Base-by-base conservation (phyloP, 2,797 vertebrate species). In the Buphagus erythrorhynchus region DNA sequence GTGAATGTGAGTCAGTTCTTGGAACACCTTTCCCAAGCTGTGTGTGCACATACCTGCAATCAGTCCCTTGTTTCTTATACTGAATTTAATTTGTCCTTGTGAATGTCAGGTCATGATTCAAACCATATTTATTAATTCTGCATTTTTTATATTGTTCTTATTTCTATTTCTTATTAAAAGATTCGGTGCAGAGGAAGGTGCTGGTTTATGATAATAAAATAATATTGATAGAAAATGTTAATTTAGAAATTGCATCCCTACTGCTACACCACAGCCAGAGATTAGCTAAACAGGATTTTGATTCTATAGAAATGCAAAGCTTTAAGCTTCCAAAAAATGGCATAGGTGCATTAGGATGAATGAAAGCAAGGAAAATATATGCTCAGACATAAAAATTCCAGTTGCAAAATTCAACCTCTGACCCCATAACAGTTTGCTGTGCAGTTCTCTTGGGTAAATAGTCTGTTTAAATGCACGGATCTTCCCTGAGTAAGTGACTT, bases 381-480 rank as follows among this genome's bases (percentile, higher is more conserved):
- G 74, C 91, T 91, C 92, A 89, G 72, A 65, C 65, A 74, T 89
- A 89, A 93, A 94, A 85, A 93, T 74, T 94, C 81, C 54, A 40
- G 73, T 80, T 88, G 61, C 69, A 91, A 29, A 90, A 88, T 51
- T 74, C 91, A 71, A 82, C 75, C 72, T 87, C 31, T 96, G 81
- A 91, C 84, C 78, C 36, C 7, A 0, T 69, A 90, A 86, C n/a
- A 92, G 88, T 91, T 92, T 73, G 43, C 76, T 85, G 52, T 94
- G 83, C 51, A 81, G 45, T 77, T 86, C 85, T 76, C 73, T 45
- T 93, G 85, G 59, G 67, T 93, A 95, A 94, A 91, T 66, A 72
- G 42, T 68, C 71, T 80, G 38, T 80, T 94, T 75, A 93, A 96
- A 95, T 93, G 85, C 88, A 59, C 52, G 13, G 63, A 35, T 92